Evolutionary conservation across 2,888 invertebrate species (phyloP).

Genomic region (Dorcus hopei): DNA sequence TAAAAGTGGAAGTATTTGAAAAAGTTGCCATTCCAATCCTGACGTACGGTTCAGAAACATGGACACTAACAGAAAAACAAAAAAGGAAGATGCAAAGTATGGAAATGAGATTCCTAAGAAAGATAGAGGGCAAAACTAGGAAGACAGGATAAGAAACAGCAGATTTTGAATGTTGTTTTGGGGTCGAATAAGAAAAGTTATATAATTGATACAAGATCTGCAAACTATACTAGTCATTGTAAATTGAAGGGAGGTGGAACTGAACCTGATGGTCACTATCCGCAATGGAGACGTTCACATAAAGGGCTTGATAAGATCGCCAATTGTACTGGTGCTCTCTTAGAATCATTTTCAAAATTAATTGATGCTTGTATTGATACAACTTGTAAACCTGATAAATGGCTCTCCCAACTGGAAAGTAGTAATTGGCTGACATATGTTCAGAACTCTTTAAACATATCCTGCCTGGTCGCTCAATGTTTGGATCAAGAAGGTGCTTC

Average conservation of each 20-base stretch:
- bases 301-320: slow-evolving; percentile 84
- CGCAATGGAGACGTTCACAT: slow-evolving; percentile 94
- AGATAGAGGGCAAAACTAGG: too few relatives aligned
- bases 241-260: slow-evolving; percentile 85
- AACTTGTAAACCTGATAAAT: slow-evolving; percentile 82
- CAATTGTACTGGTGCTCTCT: slow-evolving; percentile 64
- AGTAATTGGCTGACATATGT: slow-evolving; percentile 90
- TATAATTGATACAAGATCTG: slow-evolving; percentile 90
- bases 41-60: too few relatives aligned
- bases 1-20: too few relatives aligned
- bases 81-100: too few relatives aligned
- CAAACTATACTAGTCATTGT: slow-evolving; percentile 73
- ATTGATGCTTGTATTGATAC: slow-evolving; percentile 93
- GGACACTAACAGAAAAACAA: too few relatives aligned
- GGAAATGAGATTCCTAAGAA: too few relatives aligned
- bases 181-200: slow-evolving; percentile 72
- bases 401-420: slow-evolving; percentile 84
- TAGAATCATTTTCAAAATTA: slow-evolving; percentile 86
- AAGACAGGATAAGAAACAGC: too few relatives aligned
- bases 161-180: slow-evolving; percentile 83
- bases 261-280: slow-evolving; percentile 91
- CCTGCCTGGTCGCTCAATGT: slow-evolving; percentile 94
- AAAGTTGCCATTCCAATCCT: too few relatives aligned
- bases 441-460: slow-evolving; percentile 84
- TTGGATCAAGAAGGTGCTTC: slow-evolving; percentile 88